Evolutionary conservation across 1,140 invertebrate genomes (phyloP).

Genomic region (Coenobita brevimanus): DNA sequence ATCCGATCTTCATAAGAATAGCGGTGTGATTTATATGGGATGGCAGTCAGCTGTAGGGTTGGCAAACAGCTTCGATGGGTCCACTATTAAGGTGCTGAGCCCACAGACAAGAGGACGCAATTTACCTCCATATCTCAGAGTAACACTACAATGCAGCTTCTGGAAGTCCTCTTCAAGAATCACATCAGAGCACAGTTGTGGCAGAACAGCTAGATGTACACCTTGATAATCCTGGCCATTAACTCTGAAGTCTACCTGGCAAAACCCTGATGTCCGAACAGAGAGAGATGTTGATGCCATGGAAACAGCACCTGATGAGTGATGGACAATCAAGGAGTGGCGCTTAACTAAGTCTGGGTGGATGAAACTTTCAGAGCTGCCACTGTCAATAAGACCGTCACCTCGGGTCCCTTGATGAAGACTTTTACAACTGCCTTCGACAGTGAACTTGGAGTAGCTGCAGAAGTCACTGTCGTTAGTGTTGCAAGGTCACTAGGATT

Average conservation of each 20-base stretch:
- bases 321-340: not conserved
- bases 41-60: constrained; percentile 32
- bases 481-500: too few relatives aligned
- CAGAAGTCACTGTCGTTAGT: too few relatives aligned
- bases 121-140: not conserved
- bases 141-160: constrained; percentile 13
- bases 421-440: constrained; percentile 7
- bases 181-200: constrained; percentile 22
- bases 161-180: constrained; percentile 19
- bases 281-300: constrained; percentile 42
- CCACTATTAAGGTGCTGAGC: not conserved
- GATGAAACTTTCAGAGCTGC: constrained; percentile 3
- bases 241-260: constrained; percentile 28
- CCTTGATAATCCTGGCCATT: constrained; percentile 16
- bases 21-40: constrained; percentile 17
- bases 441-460: not conserved
- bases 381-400: constrained; percentile 32
- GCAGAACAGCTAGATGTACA: constrained; percentile 1
- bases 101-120: constrained; percentile 34
- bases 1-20: constrained; percentile 9
- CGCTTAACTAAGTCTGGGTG: constrained; percentile 25
- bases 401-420: not conserved
- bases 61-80: constrained; percentile 14
- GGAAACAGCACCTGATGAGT: constrained; percentile 18
- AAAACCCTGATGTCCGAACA: constrained; percentile 17